A percentile compares a stretch with the other conserved stretches of the same genome.
phyloP scores from a whole-genome alignment of 2,113 vertebrate genomes.

The Heterochromis multidens region DNA sequence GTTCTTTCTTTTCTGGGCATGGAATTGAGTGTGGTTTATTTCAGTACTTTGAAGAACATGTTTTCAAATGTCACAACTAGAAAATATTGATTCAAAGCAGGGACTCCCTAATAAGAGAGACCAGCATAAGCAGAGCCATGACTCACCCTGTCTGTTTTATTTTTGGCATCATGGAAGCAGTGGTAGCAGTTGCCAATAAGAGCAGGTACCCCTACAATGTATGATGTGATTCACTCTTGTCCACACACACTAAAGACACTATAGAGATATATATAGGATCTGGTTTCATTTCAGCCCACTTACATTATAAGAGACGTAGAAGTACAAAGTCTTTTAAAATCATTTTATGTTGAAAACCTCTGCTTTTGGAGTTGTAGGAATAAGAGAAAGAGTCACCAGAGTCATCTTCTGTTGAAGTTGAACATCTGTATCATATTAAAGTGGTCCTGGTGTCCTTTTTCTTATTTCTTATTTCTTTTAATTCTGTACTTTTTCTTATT shows the following conservation, averaged over 20 bases:
- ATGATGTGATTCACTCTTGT: background rate
- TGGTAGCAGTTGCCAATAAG: background rate
- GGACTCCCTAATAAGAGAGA: constrained; percentile 23
- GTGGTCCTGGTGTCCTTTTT: background rate
- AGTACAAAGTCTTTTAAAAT: background rate
- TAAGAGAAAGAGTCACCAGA: background rate
- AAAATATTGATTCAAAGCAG: constrained; percentile 19
- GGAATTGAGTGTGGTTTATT: background rate
- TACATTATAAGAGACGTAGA: background rate
- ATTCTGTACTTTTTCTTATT: background rate
- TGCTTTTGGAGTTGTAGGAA: too few species aligned
- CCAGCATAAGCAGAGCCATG: constrained; percentile 23
- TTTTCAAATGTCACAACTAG: background rate
- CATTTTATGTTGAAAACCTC: background rate
- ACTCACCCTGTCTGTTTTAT: constrained; percentile 48
- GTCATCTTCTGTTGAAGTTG: background rate
- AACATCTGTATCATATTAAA: background rate
- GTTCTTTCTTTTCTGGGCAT: background rate
- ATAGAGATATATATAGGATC: background rate
- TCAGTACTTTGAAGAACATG: background rate
- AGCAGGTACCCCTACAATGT: background rate
- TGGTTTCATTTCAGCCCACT: background rate
- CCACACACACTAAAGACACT: background rate
- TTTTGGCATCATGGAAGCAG: constrained; percentile 3
- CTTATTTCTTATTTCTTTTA: too few species aligned